Base-by-base conservation (phyloP, 1,140 invertebrate species). In the Nebria ingens region DNA sequence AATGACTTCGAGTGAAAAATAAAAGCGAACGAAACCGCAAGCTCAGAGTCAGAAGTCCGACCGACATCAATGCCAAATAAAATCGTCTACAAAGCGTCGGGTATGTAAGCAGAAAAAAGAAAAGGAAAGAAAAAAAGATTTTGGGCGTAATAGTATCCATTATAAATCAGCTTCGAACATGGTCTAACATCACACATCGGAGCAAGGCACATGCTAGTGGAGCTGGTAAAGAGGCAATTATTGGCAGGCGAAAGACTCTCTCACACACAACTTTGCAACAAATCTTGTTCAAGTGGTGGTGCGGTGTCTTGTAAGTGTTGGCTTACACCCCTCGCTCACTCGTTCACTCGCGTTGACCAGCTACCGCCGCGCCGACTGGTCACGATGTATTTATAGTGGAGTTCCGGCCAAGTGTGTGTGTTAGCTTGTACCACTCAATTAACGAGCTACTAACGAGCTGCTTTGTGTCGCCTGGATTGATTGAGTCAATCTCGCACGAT, bases 201-300 rank as follows among this genome's bases (percentile, higher is more conserved):
- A n/a, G n/a, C n/a, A n/a, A n/a, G n/a, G n/a, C n/a, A n/a, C n/a
- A n/a, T n/a, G n/a, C n/a, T n/a, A n/a, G n/a, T n/a, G n/a, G n/a
- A n/a, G n/a, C n/a, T n/a, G n/a, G 9, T 45, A 45, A 45, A 17
- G 40, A 45, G 40, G 40, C 40, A 45, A 45, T 45, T 45, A 45
- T 17, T 45, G 15, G 40, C 40, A 45, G 40, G 40, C 40, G 40
- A n/a, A n/a, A n/a, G n/a, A 17, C 40, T 45, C 40, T 34, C n/a
- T n/a, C n/a, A n/a, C n/a, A 17, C 9, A 45, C 40, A 45, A 45
- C 9, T 45, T 45, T 17, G 40, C 40, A 45, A 45, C 40, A 45
- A 45, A 45, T 45, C 40, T 45, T 17, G 40, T 45, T 45, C 40
- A 17, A 45, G 40, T 4, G 40, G 6, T n/a, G 25, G 25, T n/a